A percentile compares a stretch with the other conserved stretches of the same genome.
phyloP scores from a whole-genome alignment of 2,797 vertebrate genomes.

The Cichlasoma orientale region DNA sequence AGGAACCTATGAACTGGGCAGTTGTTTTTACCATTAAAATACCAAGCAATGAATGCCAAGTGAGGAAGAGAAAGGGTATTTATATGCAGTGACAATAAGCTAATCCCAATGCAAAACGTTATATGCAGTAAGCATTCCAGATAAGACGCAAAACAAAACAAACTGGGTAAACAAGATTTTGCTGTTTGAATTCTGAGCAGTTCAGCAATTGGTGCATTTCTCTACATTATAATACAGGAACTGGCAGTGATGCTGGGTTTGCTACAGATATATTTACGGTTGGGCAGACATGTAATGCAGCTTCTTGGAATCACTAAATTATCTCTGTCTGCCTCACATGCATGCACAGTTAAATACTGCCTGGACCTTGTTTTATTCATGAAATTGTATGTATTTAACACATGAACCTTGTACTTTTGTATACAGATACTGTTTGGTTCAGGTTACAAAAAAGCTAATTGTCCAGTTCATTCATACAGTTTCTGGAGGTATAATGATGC shows the following conservation, averaged over 20 bases:
- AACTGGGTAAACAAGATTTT: slow-evolving; percentile 15
- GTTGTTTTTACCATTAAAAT: background rate
- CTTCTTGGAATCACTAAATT: background rate
- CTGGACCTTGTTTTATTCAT: background rate
- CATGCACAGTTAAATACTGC: background rate
- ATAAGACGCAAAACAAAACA: background rate
- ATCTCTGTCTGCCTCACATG: background rate
- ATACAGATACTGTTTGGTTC: background rate
- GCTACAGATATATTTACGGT: background rate
- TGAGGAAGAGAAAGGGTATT: background rate
- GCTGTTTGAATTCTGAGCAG: background rate
- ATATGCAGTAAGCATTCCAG: slow-evolving; percentile 9
- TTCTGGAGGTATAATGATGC: background rate
- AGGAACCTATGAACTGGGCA: background rate
- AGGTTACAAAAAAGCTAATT: no score
- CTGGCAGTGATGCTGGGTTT: background rate
- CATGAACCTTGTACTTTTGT: background rate
- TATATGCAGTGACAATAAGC: slow-evolving; percentile 20
- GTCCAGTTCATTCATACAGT: background rate
- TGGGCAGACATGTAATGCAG: background rate
- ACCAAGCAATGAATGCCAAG: background rate
- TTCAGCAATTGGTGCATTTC: background rate
- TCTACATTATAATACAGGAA: background rate
- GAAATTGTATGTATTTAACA: background rate
- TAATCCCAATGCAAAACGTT: slow-evolving; percentile 1